These are phyloP conservation scores for Bellardia bayeri DNA, from an alignment of 2,888 invertebrate species.

Conservation along the genomic window DNA sequence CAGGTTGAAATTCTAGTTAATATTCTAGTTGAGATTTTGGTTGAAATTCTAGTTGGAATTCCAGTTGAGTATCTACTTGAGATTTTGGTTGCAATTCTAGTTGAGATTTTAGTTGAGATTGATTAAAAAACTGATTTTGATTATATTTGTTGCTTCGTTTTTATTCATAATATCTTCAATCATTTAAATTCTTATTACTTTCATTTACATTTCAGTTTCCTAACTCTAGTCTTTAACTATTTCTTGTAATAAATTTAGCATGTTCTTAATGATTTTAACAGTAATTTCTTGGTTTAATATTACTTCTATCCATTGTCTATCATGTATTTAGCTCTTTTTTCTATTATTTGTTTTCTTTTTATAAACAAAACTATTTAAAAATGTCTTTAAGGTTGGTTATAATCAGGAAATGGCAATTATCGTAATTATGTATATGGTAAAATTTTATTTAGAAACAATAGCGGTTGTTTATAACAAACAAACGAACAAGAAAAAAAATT, in stretches of 20 bases:
- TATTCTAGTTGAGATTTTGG: too few species aligned
- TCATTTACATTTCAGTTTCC: too few species aligned
- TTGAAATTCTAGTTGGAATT: too few species aligned
- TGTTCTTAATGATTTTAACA: conserved; percentile 12
- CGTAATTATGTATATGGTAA: conserved; percentile 47
- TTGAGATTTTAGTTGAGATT: too few species aligned
- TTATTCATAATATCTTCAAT: too few species aligned
- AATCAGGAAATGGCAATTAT: conserved; percentile 71
- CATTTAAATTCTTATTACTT: too few species aligned
- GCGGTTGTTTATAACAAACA: conserved; percentile 41
- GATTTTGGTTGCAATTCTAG: too few species aligned
- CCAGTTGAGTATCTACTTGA: too few species aligned
- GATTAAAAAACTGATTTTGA: too few species aligned
- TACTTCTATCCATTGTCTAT: conserved; percentile 8
- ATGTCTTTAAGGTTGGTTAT: conserved; percentile 54
- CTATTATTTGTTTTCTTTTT: background rate
- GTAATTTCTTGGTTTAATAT: conserved; percentile 6
- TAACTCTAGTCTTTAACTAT: too few species aligned
- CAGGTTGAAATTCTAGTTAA: too few species aligned
- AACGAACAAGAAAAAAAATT: conserved; percentile 1
- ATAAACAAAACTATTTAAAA: conserved; percentile 13
- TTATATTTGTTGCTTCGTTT: too few species aligned
- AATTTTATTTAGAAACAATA: conserved; percentile 49
- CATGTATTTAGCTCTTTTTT: background rate
- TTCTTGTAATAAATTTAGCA: conserved; percentile 4